A percentile compares a stretch with the other conserved stretches of the same genome.
These are phyloP conservation scores for Lutjanus campechanus DNA, from an alignment of 2,797 vertebrate species.

Conservation along the genomic window DNA sequence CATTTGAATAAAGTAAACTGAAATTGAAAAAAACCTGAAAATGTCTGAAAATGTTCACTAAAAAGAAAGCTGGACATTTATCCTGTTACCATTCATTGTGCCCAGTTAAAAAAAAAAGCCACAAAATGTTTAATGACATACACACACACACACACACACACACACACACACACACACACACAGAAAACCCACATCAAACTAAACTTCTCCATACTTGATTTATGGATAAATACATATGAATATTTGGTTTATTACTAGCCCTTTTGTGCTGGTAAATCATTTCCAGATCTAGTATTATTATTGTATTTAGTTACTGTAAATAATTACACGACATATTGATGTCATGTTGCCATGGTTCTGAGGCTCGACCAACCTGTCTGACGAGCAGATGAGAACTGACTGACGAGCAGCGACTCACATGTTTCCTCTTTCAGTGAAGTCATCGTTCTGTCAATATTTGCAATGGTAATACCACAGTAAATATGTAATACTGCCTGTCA, in stretches of 20 bases:
- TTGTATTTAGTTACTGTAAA: conserved; percentile 44
- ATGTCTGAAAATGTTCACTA: not conserved
- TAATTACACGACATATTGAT: conserved; percentile 45
- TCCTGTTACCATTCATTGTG: not conserved
- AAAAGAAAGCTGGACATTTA: not conserved
- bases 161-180: not conserved
- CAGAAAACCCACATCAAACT: not conserved
- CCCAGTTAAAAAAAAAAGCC: not conserved
- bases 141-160: not conserved
- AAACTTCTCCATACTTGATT: not conserved
- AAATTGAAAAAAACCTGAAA: not conserved
- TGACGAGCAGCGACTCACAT: conserved; percentile 71
- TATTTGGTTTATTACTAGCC: not conserved
- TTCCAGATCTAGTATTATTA: conserved; percentile 10
- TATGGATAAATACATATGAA: not conserved
- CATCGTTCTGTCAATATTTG: conserved; percentile 85
- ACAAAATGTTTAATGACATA: not conserved
- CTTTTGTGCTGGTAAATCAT: conserved; percentile 42
- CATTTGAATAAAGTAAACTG: not conserved
- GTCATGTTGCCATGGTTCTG: conserved; percentile 63
- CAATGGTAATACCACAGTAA: conserved; percentile 78
- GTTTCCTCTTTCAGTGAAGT: conserved; percentile 84
- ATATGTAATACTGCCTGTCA: conserved; percentile 65
- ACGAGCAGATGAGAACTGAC: conserved; percentile 70
- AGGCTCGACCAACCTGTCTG: conserved; percentile 77